Base-by-base conservation (phyloP, 2,797 vertebrate genomes). In the Anguilla obscura region DNA sequence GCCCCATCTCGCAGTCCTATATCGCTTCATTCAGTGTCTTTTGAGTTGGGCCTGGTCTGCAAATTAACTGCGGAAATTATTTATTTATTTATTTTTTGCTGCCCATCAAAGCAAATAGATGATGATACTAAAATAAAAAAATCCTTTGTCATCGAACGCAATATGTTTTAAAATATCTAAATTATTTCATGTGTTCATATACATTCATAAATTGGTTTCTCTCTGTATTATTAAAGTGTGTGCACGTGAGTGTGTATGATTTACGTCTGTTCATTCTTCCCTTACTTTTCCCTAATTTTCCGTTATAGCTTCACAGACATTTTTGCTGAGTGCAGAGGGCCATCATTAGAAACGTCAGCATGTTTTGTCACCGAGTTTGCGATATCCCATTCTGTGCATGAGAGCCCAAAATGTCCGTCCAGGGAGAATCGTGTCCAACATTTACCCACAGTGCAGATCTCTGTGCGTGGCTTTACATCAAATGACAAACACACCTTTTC, bases 61-160 rank as follows among this genome's bases (percentile, higher is more conserved):
- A 48, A n/a, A 69, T 56, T 18, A 58, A 48, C 36, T 50, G 24
- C 18, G 10, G 21, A 36, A 36, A 36, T 36, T 1, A 36, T 36
- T 36, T 36, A 1, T 36, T 36, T 36, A 1, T 40, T 40, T 52
- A 14, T 86, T 71, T 27, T 8, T 10, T 6, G 63, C 7, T 86
- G 60, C 52, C 85, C 16, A 18, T 86, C 63, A 71, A 71, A 86
- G 12, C 48, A 86, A 52, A 69, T 60, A 63, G 4, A 16, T 60
- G 33, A 66, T 45, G 24, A 24, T 60, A 36, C 24, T 33, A 33
- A 16, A 54, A 30, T 10, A 52, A 5, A 50, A 71, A 69, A 18
- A 18, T 1, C 14, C 54, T 36, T 84, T 84, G 9, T n/a, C 80
- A 60, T 66, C 24, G 33, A 14, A 21, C 18, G 50, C 85, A 86